These are phyloP conservation scores for Zapornia atra DNA, from an alignment of 2,113 vertebrate genomes.

Conservation along the genomic window DNA sequence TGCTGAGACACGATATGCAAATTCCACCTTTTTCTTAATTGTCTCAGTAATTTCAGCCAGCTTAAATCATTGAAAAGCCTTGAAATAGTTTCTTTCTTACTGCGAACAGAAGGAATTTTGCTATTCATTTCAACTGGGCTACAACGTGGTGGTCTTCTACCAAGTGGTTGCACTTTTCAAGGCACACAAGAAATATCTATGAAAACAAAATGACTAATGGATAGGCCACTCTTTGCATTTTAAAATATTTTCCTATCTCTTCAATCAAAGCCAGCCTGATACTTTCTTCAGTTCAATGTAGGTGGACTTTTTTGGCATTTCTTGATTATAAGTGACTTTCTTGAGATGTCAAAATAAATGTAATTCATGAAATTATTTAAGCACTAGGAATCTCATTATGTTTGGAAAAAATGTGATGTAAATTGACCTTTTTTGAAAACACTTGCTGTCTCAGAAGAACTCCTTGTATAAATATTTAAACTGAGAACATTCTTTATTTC, in stretches of 20 bases:
- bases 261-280: background rate
- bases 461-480: constrained; percentile 48
- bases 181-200: background rate
- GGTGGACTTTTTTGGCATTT: background rate
- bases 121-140: background rate
- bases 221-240: background rate
- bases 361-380: constrained; percentile 18
- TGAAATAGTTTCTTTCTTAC: background rate
- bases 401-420: background rate
- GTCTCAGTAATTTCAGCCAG: background rate
- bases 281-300: background rate
- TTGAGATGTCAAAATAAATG: constrained; percentile 18
- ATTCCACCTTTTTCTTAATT: background rate
- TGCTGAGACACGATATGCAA: background rate
- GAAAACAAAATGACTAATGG: background rate
- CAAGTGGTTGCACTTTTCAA: background rate
- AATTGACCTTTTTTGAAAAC: background rate
- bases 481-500: background rate
- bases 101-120: background rate
- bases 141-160: background rate
- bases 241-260: background rate
- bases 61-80: background rate
- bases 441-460: background rate
- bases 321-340: background rate
- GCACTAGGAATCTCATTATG: background rate